Conservation (phyloP, 2,888 invertebrate species). For the Cacoxenus indagator region DNA sequence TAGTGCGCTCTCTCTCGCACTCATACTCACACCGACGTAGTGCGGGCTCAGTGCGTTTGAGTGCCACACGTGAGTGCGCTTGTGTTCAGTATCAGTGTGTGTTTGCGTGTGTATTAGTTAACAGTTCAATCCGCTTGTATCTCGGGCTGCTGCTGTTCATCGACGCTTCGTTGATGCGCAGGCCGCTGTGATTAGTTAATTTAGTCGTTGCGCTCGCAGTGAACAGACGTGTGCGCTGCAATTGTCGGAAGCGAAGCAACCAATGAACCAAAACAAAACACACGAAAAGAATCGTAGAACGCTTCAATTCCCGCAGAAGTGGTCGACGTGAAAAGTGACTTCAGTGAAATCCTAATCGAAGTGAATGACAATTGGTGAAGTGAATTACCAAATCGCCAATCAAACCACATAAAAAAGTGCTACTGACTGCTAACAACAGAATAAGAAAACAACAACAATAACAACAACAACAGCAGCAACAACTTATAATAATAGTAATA, state of each 20-base stretch:
- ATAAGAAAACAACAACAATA: background rate
- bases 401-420: slow-evolving; percentile 2
- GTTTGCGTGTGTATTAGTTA: slow-evolving; percentile 40
- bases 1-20: slow-evolving; percentile 1
- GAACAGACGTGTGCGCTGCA: slow-evolving; percentile 69
- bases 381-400: background rate
- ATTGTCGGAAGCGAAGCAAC: slow-evolving; percentile 41
- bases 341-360: slow-evolving; percentile 19
- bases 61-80: slow-evolving; percentile 13
- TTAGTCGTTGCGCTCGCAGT: slow-evolving; percentile 69
- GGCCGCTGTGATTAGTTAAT: slow-evolving; percentile 70
- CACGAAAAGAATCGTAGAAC: slow-evolving; percentile 23
- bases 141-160: slow-evolving; percentile 32
- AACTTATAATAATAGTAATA: background rate
- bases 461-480: background rate
- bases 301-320: slow-evolving; percentile 11
- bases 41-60: background rate
- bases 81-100: slow-evolving; percentile 27
- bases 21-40: background rate
- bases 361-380: slow-evolving; percentile 12
- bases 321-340: slow-evolving; percentile 17
- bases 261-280: slow-evolving; percentile 17
- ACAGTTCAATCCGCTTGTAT: slow-evolving; percentile 59
- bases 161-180: slow-evolving; percentile 65
- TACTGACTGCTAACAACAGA: background rate